A percentile compares a stretch with the other conserved stretches of the same genome.
These are phyloP conservation scores for Chamaetylas fuelleborni DNA, from an alignment of 2,113 vertebrate species.

Conservation along the genomic window DNA sequence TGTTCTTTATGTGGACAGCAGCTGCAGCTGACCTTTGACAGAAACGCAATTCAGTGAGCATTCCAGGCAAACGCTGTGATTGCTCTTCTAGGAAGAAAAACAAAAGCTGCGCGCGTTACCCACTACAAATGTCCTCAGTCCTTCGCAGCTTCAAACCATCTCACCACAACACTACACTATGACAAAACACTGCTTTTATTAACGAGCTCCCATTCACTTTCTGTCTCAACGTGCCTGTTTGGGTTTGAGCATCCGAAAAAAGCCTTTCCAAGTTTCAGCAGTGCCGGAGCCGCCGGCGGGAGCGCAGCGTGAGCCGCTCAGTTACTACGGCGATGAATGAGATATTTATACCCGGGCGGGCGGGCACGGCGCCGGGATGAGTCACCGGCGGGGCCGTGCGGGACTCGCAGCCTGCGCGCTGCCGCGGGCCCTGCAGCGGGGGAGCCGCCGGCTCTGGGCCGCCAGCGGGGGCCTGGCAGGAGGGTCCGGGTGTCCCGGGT, in stretches of 20 bases:
- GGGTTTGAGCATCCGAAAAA: background rate
- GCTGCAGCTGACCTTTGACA: background rate
- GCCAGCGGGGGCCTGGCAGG: too few species aligned
- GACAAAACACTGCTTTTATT: background rate
- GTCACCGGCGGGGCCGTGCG: background rate
- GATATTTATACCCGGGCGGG: background rate
- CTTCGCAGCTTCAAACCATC: background rate
- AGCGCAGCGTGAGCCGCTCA: background rate
- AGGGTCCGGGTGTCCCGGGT: background rate
- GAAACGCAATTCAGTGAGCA: background rate
- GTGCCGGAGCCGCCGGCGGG: background rate
- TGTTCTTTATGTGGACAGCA: background rate
- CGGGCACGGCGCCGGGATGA: background rate
- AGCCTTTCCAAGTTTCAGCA: background rate
- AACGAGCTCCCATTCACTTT: background rate
- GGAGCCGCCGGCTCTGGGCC: too few species aligned
- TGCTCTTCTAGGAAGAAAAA: background rate
- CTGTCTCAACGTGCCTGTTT: accelerated
- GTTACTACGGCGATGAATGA: conserved; percentile 39
- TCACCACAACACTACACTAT: background rate
- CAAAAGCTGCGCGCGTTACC: accelerated
- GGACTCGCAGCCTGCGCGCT: background rate
- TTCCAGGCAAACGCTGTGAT: background rate
- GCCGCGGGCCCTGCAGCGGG: background rate
- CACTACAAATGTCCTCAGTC: background rate